Evolutionary conservation across 2,797 vertebrate species (phyloP).

Genomic region (Champsocephalus gunnari): DNA sequence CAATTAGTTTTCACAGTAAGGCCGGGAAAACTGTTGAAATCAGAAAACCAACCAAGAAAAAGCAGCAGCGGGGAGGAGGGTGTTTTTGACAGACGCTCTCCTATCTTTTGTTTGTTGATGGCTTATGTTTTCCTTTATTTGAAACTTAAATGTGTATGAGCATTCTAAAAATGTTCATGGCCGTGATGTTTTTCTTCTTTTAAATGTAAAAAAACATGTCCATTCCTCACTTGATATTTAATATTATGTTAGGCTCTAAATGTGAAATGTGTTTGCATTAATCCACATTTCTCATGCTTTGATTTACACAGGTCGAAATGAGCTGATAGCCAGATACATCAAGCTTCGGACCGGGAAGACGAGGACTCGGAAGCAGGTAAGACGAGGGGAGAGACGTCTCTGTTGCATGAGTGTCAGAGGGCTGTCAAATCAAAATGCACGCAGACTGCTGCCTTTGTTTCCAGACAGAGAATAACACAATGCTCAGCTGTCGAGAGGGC

Average conservation of each 20-base stretch:
- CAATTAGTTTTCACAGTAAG: too few species aligned
- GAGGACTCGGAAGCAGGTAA: slow-evolving; percentile 99
- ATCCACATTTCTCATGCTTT: slow-evolving; percentile 1
- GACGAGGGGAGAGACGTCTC: slow-evolving; percentile 71
- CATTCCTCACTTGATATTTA: not conserved
- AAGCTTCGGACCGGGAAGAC: slow-evolving; percentile 99
- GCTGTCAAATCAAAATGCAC: slow-evolving; percentile 63
- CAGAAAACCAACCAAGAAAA: not conserved
- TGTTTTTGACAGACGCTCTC: too few species aligned
- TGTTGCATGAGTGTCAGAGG: slow-evolving; percentile 79
- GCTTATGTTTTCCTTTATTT: not conserved
- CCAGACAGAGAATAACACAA: slow-evolving; percentile 31
- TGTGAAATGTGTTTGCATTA: not conserved
- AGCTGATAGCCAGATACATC: slow-evolving; percentile 99
- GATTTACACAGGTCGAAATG: slow-evolving; percentile 94
- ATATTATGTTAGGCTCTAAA: not conserved
- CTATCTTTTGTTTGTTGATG: too few species aligned
- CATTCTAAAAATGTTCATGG: too few species aligned
- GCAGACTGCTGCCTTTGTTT: slow-evolving; percentile 83
- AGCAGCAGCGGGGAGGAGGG: too few species aligned
- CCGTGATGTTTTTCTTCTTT: not conserved
- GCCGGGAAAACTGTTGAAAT: too few species aligned
- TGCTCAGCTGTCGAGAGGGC: slow-evolving; percentile 19
- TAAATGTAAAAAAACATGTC: not conserved
- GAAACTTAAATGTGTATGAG: not conserved